A percentile compares a stretch with the other conserved stretches of the same genome.
These are phyloP conservation scores for Oryzias javanicus DNA, from an alignment of 2,113 vertebrate genomes.

Conservation along the genomic window DNA sequence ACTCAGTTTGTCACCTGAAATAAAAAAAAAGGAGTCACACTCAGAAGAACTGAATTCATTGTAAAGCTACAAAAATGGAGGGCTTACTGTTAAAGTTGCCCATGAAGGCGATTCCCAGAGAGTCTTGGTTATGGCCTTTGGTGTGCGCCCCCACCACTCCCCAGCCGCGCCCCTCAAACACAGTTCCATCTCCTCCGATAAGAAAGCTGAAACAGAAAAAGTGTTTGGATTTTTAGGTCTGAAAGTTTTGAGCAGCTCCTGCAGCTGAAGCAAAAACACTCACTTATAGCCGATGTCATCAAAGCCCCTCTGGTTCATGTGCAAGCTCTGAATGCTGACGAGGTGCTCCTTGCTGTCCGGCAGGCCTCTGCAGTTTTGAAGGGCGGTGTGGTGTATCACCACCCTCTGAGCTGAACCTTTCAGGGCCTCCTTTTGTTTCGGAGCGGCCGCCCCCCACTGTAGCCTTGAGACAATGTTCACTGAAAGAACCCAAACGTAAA, in stretches of 20 bases:
- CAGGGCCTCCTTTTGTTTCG: slow-evolving; percentile 33
- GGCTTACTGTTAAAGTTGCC: slow-evolving; percentile 77
- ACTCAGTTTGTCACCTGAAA: slow-evolving; percentile 62
- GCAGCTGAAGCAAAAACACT: slow-evolving; percentile 26
- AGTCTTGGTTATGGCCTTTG: slow-evolving; percentile 72
- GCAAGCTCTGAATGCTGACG: slow-evolving; percentile 60
- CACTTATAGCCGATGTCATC: slow-evolving; percentile 81
- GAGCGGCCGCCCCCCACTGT: slow-evolving; percentile 61
- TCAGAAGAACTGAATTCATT: background rate
- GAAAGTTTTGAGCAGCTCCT: background rate
- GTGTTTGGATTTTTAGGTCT: background rate
- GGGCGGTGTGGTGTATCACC: slow-evolving; percentile 74
- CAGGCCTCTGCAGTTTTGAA: slow-evolving; percentile 28
- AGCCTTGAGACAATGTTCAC: slow-evolving; percentile 43
- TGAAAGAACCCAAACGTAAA: slow-evolving; percentile 20
- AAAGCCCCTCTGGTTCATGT: slow-evolving; percentile 64
- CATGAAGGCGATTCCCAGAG: slow-evolving; percentile 81
- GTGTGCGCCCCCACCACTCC: slow-evolving; percentile 74
- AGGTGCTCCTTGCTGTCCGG: slow-evolving; percentile 34
- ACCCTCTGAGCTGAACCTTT: slow-evolving; percentile 38
- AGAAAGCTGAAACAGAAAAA: slow-evolving; percentile 74
- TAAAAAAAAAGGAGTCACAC: background rate
- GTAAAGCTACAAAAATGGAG: background rate
- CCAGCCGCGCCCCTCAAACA: slow-evolving; percentile 84
- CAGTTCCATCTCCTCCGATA: slow-evolving; percentile 71